Evolutionary conservation across 35 echinoderm and acorn worm genomes (phyloP).

Genomic region (Ophioderma brevispina): DNA sequence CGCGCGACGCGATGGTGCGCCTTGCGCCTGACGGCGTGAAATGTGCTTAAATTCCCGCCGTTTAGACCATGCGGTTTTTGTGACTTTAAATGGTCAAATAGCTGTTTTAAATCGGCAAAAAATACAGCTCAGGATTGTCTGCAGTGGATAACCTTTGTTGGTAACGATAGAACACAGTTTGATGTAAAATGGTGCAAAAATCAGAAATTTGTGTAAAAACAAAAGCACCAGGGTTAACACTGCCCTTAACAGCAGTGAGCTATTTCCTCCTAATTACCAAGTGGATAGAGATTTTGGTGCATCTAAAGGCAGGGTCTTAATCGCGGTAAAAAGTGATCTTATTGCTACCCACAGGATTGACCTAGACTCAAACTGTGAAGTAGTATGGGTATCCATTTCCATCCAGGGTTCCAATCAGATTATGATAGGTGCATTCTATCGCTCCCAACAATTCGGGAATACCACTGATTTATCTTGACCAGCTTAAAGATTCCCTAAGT

Average conservation of each 20-base stretch:
- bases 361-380: background rate
- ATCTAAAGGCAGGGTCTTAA: background rate
- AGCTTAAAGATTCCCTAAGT: background rate
- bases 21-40: too few relatives aligned
- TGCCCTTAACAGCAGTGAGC: constrained; percentile 2
- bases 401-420: background rate
- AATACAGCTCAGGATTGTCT: too few relatives aligned
- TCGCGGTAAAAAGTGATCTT: constrained; percentile 5
- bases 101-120: too few relatives aligned
- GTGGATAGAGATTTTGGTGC: constrained; percentile 9
- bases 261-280: background rate
- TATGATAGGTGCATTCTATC: background rate
- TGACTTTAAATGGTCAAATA: too few relatives aligned
- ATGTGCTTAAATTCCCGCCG: too few relatives aligned
- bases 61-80: too few relatives aligned
- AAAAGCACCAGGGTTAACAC: too few relatives aligned
- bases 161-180: too few relatives aligned
- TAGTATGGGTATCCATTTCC: background rate
- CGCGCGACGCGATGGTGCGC: too few relatives aligned
- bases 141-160: too few relatives aligned
- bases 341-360: background rate
- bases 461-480: background rate
- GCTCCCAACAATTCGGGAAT: background rate
- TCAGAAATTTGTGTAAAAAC: too few relatives aligned
- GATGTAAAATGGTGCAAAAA: too few relatives aligned